Conservation (phyloP, 1,140 invertebrate species). For the Mya arenaria region DNA sequence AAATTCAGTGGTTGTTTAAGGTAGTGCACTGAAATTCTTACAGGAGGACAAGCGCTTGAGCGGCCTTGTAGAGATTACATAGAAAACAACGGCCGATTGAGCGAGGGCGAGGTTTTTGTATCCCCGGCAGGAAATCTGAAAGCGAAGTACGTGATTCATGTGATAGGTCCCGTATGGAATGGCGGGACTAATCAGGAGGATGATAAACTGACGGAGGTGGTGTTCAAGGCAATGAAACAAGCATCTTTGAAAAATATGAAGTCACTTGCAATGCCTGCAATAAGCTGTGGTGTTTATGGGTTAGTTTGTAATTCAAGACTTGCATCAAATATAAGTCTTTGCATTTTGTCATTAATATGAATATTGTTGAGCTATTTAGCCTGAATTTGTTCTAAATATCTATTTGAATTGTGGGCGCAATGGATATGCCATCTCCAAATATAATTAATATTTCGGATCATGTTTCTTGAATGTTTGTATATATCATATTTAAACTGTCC, state of each 20-base stretch:
- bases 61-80: constrained; percentile 11
- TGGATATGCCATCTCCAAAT: too few species aligned
- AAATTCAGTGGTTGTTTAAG: too few species aligned
- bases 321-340: too few species aligned
- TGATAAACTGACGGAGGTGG: constrained; percentile 19
- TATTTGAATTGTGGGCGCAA: too few species aligned
- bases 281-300: constrained; percentile 51
- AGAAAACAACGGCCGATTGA: neutral
- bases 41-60: constrained; percentile 24
- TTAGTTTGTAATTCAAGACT: neutral
- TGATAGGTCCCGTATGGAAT: constrained; percentile 33
- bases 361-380: too few species aligned
- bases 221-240: constrained; percentile 22
- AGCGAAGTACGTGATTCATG: constrained; percentile 35
- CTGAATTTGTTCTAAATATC: too few species aligned
- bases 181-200: constrained; percentile 23
- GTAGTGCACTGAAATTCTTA: too few species aligned
- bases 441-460: too few species aligned
- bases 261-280: constrained; percentile 56
- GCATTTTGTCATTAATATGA: too few species aligned
- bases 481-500: too few species aligned
- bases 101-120: constrained; percentile 22
- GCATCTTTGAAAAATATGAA: neutral
- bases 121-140: constrained; percentile 7
- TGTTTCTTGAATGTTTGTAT: too few species aligned